Conservation (phyloP, 2,888 invertebrate species). For the Cheilosia variabilis region DNA sequence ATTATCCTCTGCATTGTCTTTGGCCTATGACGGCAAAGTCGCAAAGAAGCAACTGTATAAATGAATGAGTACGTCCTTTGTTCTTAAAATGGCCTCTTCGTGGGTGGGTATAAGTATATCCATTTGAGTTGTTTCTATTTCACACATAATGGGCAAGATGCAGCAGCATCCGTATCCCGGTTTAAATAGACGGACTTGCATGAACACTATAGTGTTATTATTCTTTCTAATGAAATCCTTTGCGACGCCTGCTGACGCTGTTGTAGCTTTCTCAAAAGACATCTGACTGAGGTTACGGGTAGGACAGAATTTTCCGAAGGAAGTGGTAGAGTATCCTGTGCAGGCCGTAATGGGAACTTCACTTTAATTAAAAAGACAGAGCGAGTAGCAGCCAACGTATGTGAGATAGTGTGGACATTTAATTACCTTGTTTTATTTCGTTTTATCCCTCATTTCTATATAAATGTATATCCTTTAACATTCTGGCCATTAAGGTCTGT, state of each 20-base stretch:
- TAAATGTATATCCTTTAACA: slow-evolving; percentile 18
- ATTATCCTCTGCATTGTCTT: slow-evolving; percentile 10
- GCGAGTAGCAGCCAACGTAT: slow-evolving; percentile 28
- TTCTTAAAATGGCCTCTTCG: slow-evolving; percentile 50
- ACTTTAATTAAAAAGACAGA: slow-evolving; percentile 61
- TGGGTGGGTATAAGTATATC: slow-evolving; percentile 19
- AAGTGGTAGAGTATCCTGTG: slow-evolving; percentile 43
- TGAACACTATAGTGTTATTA: slow-evolving; percentile 59
- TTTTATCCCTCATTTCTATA: slow-evolving; percentile 31
- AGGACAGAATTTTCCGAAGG: slow-evolving; percentile 27
- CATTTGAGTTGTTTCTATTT: not conserved
- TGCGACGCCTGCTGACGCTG: slow-evolving; percentile 38
- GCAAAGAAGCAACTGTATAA: slow-evolving; percentile 64
- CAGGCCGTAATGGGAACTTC: slow-evolving; percentile 63
- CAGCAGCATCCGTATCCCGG: slow-evolving; percentile 38
- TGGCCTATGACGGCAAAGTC: slow-evolving; percentile 52
- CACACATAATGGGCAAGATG: slow-evolving; percentile 23
- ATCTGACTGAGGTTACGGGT: slow-evolving; percentile 24
- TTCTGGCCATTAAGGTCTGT: slow-evolving; percentile 9
- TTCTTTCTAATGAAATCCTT: slow-evolving; percentile 67
- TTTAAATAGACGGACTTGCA: slow-evolving; percentile 48
- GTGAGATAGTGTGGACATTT: slow-evolving; percentile 62
- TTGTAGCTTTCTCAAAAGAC: slow-evolving; percentile 27
- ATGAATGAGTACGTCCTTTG: slow-evolving; percentile 54
- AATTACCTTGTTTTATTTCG: slow-evolving; percentile 64